Base-by-base conservation (phyloP, 2,888 invertebrate species). In the Glyphotaelius pellucidus region DNA sequence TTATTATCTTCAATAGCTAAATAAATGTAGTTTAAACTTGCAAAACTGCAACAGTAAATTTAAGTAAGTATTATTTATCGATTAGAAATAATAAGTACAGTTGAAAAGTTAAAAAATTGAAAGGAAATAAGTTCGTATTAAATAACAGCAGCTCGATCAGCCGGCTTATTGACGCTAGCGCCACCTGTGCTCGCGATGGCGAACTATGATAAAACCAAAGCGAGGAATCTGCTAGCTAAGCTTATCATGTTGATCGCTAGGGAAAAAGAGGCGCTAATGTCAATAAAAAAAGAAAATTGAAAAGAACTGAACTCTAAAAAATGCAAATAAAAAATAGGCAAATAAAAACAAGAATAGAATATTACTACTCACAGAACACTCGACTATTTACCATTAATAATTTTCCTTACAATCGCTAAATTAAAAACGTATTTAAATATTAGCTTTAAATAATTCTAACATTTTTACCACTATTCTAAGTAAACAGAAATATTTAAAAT, bases 111-210 rank as follows among this genome's bases (percentile, higher is more conserved):
- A 25, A 25, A 67, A 25, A 67, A 67, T 7, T 25, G 19, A 25
- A 67, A 19, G 9, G 25, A 25, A 67, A 25, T 19, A 19, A 67
- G 19, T 7, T 67, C 25, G 67, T 25, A 25, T 25, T 67, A 9
- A 67, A 67, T 52, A 25, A 19, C 7, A 7, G 7, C 67, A 15
- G 15, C 9, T 7, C 9, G n/a, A 67, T 67, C 25, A 67, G 19
- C 5, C 19, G 52, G 19, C 4, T 67, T 67, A 67, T 67, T 30
- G 14, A 15, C 31, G 7, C 35, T 42, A 42, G 35, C 86, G 86
- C 86, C 86, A 86, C 30, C 86, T 86, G n/a, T 86, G 86, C n/a
- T 19, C 9, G 81, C 31, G 32, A 1, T 81, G 81, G 32, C 30
- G 81, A 81, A 81, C 67, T 25, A 25, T 67, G 67, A 67, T 67